phyloP scores from a whole-genome alignment of 1,140 invertebrate genomes.

The Penaeus chinensis region DNA sequence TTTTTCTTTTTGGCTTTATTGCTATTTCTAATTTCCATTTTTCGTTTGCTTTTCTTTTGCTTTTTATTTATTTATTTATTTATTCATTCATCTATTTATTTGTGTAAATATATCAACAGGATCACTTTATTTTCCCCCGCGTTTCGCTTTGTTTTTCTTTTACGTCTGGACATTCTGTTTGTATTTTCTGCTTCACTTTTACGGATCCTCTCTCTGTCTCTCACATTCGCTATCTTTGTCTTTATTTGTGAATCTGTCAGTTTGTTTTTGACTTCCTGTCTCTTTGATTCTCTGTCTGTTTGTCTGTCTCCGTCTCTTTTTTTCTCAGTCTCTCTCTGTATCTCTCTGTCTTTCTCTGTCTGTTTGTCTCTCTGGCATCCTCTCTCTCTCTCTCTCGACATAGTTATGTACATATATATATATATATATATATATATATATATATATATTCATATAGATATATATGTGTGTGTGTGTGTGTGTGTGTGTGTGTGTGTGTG shows the following conservation, averaged over 20 bases:
- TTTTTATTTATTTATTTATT: too few relatives aligned
- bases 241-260: background rate
- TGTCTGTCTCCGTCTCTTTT: conserved; percentile 3
- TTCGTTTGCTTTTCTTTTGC: too few relatives aligned
- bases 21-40: too few relatives aligned
- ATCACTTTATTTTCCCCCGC: too few relatives aligned
- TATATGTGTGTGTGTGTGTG: background rate
- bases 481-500: background rate
- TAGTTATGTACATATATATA: too few relatives aligned
- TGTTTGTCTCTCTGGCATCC: background rate
- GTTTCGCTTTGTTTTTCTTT: too few relatives aligned
- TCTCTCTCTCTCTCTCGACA: background rate
- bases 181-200: too few relatives aligned
- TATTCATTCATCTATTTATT: too few relatives aligned
- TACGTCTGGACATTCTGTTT: too few relatives aligned
- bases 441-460: background rate
- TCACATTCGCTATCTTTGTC: background rate
- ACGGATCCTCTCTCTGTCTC: background rate
- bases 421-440: too few relatives aligned
- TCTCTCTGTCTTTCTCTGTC: conserved; percentile 10
- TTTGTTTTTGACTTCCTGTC: background rate
- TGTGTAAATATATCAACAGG: too few relatives aligned
- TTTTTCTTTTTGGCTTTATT: too few relatives aligned
- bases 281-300: background rate
- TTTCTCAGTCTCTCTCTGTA: background rate